These are phyloP conservation scores for Manis pentadactyla DNA, from an alignment of 2,797 vertebrate species.

Conservation along the genomic window DNA sequence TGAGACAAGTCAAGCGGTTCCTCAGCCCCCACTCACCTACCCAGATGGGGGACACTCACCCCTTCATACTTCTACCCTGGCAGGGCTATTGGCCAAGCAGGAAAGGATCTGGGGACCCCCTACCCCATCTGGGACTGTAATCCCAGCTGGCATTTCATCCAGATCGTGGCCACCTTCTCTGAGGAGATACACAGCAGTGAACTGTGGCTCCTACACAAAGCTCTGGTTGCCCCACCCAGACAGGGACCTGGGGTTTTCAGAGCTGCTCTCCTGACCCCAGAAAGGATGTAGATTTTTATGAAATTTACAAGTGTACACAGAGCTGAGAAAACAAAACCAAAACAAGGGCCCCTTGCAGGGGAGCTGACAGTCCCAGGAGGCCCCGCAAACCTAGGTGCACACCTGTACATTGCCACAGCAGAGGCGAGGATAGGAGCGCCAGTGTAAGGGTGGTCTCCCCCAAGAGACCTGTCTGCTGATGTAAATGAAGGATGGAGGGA, in stretches of 20 bases:
- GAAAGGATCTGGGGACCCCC: not conserved
- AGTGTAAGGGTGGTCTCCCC: accelerated
- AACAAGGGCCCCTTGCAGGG: not conserved
- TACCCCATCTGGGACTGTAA: accelerated
- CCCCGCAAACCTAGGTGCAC: accelerated
- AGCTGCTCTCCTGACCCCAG: not conserved
- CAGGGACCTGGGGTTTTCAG: not conserved
- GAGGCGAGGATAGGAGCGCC: accelerated
- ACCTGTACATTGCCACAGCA: not conserved
- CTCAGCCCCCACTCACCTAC: not conserved
- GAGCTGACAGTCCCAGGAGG: not conserved
- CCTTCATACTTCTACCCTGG: not conserved
- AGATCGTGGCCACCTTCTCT: accelerated
- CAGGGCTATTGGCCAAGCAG: not conserved
- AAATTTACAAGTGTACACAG: not conserved
- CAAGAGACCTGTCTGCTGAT: too few relatives aligned
- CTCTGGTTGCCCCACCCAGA: not conserved
- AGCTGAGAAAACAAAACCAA: not conserved
- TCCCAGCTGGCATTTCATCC: not conserved
- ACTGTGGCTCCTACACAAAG: accelerated
- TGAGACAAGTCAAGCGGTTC: accelerated
- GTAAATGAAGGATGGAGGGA: not conserved
- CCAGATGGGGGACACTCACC: not conserved
- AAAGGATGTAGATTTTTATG: not conserved
- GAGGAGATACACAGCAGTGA: accelerated